A percentile compares a stretch with the other conserved stretches of the same genome.
phyloP scores from a whole-genome alignment of 1,140 invertebrate species.

The Ptiloglossa arizonensis region DNA sequence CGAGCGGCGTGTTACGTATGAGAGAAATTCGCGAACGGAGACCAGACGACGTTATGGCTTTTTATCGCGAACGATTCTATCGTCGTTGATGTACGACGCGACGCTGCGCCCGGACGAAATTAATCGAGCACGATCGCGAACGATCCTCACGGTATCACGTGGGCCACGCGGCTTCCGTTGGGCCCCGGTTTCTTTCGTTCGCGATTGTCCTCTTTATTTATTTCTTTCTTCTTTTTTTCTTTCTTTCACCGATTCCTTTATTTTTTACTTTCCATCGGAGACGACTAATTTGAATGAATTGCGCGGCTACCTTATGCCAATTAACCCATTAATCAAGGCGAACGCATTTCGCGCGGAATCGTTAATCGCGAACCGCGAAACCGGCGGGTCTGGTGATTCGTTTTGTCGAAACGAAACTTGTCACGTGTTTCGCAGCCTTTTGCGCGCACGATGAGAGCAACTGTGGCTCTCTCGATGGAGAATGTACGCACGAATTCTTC shows the following conservation, averaged over 20 bases:
- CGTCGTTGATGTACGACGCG: constrained; percentile 2
- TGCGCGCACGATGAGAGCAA: too few species aligned
- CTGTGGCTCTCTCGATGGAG: too few species aligned
- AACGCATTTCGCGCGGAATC: not conserved
- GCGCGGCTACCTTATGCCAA: constrained; percentile 2
- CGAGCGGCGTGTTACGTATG: not conserved
- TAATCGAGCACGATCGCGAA: constrained; percentile 9
- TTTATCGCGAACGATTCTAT: constrained; percentile 25
- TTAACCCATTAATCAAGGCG: constrained; percentile 27
- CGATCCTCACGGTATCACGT: not conserved
- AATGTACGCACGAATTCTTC: too few species aligned
- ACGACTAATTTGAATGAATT: constrained; percentile 12
- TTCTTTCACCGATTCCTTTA: not conserved
- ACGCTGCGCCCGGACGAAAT: not conserved
- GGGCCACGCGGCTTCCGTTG: not conserved
- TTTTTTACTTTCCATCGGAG: not conserved
- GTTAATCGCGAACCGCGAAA: not conserved
- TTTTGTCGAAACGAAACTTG: not conserved
- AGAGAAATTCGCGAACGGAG: constrained; percentile 6
- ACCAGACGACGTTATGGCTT: not conserved
- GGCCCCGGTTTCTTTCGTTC: too few species aligned
- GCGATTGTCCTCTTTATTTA: not conserved
- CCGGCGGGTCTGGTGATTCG: not conserved
- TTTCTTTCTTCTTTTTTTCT: not conserved
- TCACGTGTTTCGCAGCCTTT: not conserved